Percentiles rank a stretch among this genome's conserved stretches.
Evolutionary conservation across 2,113 vertebrate species (phyloP).

Genomic region (Melanerpes formicivorus): DNA sequence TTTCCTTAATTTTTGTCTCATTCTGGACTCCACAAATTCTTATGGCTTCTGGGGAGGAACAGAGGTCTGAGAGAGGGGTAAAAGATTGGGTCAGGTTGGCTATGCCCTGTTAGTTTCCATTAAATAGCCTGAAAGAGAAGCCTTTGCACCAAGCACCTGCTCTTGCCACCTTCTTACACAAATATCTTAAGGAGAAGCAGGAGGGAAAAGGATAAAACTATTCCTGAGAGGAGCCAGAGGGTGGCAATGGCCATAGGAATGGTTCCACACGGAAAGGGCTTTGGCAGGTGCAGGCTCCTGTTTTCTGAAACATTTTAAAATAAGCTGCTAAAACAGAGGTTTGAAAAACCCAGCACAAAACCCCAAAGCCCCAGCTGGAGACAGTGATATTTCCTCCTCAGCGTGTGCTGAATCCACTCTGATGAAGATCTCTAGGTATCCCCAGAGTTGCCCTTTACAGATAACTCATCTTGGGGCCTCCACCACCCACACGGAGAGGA

Average conservation of each 20-base stretch:
- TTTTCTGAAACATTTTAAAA: not conserved
- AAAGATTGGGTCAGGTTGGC: not conserved
- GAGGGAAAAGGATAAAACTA: not conserved
- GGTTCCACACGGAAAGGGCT: accelerated
- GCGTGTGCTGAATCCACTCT: conserved; percentile 33
- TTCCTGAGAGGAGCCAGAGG: accelerated
- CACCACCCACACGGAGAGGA: conserved; percentile 76
- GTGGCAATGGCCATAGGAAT: accelerated
- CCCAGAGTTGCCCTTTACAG: conserved; percentile 81
- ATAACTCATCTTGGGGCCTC: conserved; percentile 75
- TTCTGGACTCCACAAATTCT: accelerated
- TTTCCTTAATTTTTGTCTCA: not conserved
- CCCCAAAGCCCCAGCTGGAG: not conserved
- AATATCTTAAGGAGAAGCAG: not conserved
- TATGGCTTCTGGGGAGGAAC: not conserved
- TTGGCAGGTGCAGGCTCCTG: not conserved
- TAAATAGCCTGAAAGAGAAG: not conserved
- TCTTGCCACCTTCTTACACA: accelerated
- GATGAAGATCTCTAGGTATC: conserved; percentile 76
- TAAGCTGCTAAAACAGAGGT: not conserved
- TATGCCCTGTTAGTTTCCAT: not conserved
- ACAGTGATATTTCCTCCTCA: not conserved
- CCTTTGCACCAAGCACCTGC: accelerated
- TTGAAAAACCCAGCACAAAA: not conserved
- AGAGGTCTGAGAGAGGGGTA: not conserved